Base-by-base conservation (phyloP, 1,140 invertebrate species). In the Augochlora pura region DNA sequence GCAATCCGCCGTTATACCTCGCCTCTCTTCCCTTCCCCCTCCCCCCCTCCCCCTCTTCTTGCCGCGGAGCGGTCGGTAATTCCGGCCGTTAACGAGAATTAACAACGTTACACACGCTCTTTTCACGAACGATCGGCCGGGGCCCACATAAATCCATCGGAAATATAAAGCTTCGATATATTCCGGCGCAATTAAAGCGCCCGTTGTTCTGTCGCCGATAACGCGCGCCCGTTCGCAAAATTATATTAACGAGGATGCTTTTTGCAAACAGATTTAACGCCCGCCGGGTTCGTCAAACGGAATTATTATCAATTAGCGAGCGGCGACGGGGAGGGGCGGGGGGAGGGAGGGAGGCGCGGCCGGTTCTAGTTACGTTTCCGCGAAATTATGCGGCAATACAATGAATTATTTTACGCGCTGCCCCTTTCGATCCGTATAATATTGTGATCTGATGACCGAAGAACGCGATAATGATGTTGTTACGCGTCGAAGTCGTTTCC, bases 11-110 rank as follows among this genome's bases (percentile, higher is more conserved):
- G 54, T 68, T 32, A 32, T 32, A 4, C 4, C 32, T 4, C 32
- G n/a, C 32, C 1, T 27, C 23, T 12, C 2, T 10, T 2, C 10
- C 10, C 42, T n/a, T n/a, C 32, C 32, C 1, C 39, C 23, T 12
- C 2, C 42, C 9, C 10, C 10, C 42, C 10, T 14, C 0, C 9
- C 42, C 42, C 0, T 2, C 16, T 0, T 18, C 49, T n/a, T 14
- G 14, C 16, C 49, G 4, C 16, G 16, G 3, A 16, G 0, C 18
- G 14, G 21, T 8, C 67, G 59, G 39, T 39, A 77, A 77, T 77
- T 77, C 62, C 38, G 67, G 23, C 60, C 27, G 57, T 77, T 71
- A 77, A 77, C 75, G 57, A 27, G 59, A 77, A 76, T 76, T 76
- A 76, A 76, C 46, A 76, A 68, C 73, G 52, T 68, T 46, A 57